Evolutionary conservation across 2,113 vertebrate genomes (phyloP).

Genomic region (Taxidea taxus): DNA sequence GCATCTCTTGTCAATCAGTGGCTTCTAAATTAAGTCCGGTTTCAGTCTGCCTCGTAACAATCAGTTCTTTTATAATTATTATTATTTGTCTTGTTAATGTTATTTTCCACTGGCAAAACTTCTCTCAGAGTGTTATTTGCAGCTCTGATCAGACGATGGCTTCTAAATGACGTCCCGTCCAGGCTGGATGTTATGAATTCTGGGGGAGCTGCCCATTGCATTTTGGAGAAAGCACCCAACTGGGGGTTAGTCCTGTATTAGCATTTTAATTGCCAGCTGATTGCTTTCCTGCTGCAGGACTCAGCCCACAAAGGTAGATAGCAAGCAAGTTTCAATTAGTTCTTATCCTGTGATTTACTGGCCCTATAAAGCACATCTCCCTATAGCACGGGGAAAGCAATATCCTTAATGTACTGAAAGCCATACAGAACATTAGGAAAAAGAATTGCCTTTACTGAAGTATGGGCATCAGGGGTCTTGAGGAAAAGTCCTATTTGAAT

Average conservation of each 20-base stretch:
- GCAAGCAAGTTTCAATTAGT: constrained; percentile 80
- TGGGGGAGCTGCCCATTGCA: constrained; percentile 9
- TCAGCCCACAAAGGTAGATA: constrained; percentile 66
- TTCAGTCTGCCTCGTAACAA: not conserved
- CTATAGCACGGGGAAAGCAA: constrained; percentile 75
- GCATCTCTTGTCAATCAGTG: constrained; percentile 55
- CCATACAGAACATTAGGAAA: not conserved
- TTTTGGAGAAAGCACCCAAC: constrained; percentile 65
- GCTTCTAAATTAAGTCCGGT: constrained; percentile 50
- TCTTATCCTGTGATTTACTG: constrained; percentile 81
- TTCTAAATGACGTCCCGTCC: constrained; percentile 47
- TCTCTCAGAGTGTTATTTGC: constrained; percentile 38
- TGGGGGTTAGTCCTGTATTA: constrained; percentile 75
- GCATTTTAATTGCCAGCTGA: constrained; percentile 84
- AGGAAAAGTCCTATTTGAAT: not conserved
- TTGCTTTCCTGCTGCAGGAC: constrained; percentile 79
- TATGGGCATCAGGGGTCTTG: not conserved
- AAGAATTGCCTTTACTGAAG: constrained; percentile 36
- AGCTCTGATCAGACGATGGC: constrained; percentile 55
- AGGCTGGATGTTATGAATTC: constrained; percentile 63
- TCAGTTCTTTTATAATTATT: not conserved
- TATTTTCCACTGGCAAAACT: constrained; percentile 12
- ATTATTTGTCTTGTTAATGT: not conserved
- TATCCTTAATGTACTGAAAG: constrained; percentile 63
- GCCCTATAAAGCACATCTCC: constrained; percentile 70